Conservation (phyloP, 2,888 invertebrate species). For the Acanthosepion lycidas region DNA sequence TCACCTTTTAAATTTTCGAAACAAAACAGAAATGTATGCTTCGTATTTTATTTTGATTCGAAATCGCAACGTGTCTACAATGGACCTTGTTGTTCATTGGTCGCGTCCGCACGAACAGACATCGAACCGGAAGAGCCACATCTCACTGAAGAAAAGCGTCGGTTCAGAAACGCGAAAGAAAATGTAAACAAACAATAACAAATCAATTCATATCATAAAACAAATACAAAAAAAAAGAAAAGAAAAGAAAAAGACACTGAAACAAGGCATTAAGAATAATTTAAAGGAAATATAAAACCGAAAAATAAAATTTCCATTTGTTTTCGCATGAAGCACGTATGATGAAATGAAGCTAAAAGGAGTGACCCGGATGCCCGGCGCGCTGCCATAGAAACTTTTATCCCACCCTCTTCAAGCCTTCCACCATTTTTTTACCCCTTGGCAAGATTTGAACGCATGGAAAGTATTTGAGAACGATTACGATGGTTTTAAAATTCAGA, state of each 20-base stretch:
- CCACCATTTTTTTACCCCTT: neutral
- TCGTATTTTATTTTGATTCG: neutral
- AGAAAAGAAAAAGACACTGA: neutral
- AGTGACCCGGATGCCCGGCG: neutral
- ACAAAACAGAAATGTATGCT: neutral
- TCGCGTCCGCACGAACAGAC: neutral
- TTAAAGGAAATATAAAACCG: neutral
- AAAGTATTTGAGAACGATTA: neutral
- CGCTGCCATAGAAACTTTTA: neutral
- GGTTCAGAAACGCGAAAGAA: neutral
- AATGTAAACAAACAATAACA: neutral
- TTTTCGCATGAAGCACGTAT: neutral
- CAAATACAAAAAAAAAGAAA: neutral
- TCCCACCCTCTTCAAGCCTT: neutral
- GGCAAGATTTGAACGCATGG: neutral
- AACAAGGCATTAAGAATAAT: neutral
- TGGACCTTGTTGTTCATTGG: neutral
- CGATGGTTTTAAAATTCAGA: neutral
- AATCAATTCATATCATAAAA: neutral
- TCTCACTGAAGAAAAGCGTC: neutral
- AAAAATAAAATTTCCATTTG: neutral
- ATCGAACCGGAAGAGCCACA: neutral
- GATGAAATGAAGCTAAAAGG: neutral
- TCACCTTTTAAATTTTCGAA: slow-evolving; percentile 33
- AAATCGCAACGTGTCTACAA: neutral